These are phyloP conservation scores for Pedionomus torquatus DNA, from an alignment of 2,113 vertebrate species.

Conservation along the genomic window DNA sequence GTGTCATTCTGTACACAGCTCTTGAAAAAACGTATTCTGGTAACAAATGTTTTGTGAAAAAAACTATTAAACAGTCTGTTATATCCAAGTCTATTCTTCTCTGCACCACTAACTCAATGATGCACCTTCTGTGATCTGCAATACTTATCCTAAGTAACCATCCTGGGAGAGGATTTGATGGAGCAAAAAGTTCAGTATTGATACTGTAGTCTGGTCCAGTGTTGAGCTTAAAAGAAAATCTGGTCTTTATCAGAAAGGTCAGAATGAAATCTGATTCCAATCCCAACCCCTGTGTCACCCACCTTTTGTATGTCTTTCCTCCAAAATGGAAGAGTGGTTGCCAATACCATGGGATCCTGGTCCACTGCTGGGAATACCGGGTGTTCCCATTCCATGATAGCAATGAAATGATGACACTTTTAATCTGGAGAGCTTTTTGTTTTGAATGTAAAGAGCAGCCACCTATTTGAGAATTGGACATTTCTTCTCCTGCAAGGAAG, in stretches of 20 bases:
- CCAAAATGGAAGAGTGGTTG: neutral
- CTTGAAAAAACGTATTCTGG: neutral
- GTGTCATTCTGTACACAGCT: neutral
- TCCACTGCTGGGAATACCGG: neutral
- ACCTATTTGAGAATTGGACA: neutral
- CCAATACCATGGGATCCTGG: neutral
- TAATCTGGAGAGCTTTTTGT: neutral
- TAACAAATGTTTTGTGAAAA: neutral
- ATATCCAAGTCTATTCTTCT: conserved; percentile 1
- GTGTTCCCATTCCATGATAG: neutral
- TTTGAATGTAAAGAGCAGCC: neutral
- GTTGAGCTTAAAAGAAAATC: neutral
- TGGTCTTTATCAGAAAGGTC: neutral
- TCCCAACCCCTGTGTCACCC: neutral
- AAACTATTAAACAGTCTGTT: neutral
- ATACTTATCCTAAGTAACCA: neutral
- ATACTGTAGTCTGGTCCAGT: neutral
- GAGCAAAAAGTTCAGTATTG: neutral
- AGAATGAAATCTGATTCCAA: neutral
- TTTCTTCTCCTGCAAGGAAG: neutral
- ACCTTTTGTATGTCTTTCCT: neutral
- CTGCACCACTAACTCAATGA: neutral
- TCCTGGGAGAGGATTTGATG: neutral
- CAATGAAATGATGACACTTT: neutral
- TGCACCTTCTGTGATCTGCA: neutral